Evolutionary conservation across 2,888 invertebrate genomes (phyloP), one percentile per base, ranked within the genome.

Genomic region (Agrotis puta): DNA sequence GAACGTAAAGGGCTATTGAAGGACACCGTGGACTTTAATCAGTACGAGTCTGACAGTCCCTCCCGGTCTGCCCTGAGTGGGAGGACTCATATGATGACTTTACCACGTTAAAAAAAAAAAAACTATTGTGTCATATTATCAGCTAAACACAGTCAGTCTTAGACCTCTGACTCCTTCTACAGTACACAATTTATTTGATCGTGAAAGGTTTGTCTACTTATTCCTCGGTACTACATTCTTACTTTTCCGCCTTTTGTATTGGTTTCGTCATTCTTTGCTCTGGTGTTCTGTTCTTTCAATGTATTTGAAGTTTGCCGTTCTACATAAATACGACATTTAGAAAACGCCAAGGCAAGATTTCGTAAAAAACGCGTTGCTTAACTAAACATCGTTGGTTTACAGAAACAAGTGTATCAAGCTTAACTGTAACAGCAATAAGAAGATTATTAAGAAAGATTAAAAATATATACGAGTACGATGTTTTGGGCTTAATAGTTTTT

Each of bases 391-490:
- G 14, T 20, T 57, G 51, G 33, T 64, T 79, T 64, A 61, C 22
- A 81, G 63, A 74, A 73, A 65, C 39, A 73, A 74, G 51, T 48
- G 65, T 22, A 45, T 65, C 63, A 66, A 63, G 68, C 51, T 53
- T 85, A 84, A 84, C 81, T 76, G 81, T 82, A 78, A 74, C 65
- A 63, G 70, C 56, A 73, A 66, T 69, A 61, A 57, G 73, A 70
- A 84, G 86, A 86, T 86, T 86, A 77, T 77, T 69, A 81, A 80
- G 76, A 75, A 86, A 86, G 87, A 86, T 86, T 84, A 82, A 81
- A 80, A 76, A 68, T 71, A 75, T 82, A 79, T 76, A 85, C 58
- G 78, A 64, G 78, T 65, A 67, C 72, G 82, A 76, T 62, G 74
- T 78, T 77, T 82, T 67, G 70, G 64, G 18, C 70, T 83, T 85